These are phyloP conservation scores for Netelia melanura DNA, from an alignment of 2,888 invertebrate genomes.

Conservation along the genomic window DNA sequence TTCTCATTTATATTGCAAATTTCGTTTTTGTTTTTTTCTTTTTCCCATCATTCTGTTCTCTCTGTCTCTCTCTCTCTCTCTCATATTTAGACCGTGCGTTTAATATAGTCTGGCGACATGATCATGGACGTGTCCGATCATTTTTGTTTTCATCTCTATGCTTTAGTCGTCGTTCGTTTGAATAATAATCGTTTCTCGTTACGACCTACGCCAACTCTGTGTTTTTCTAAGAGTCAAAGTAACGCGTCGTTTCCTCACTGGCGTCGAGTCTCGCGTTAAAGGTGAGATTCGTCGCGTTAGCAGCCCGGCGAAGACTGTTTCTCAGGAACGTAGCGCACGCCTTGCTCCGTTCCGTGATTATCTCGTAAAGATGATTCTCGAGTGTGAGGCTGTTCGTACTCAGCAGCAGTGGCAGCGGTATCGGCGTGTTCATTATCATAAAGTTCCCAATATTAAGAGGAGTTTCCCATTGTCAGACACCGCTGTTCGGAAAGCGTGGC, in stretches of 20 bases:
- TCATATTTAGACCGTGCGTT: conserved; percentile 21
- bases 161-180: conserved; percentile 38
- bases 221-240: conserved; percentile 38
- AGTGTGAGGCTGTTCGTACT: conserved; percentile 78
- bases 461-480: conserved; percentile 93
- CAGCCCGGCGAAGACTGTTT: conserved; percentile 86
- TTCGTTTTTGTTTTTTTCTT: not conserved
- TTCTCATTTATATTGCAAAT: conserved; percentile 5
- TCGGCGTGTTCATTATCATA: conserved; percentile 82
- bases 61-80: not conserved
- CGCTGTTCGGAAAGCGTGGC: conserved; percentile 91
- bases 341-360: conserved; percentile 87
- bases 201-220: no score
- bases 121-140: not conserved
- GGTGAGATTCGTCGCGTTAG: conserved; percentile 69
- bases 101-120: not conserved
- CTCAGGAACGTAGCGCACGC: conserved; percentile 90
- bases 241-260: conserved; percentile 49
- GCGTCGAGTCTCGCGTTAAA: conserved; percentile 63
- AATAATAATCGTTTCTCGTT: not conserved
- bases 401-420: conserved; percentile 82
- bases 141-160: conserved; percentile 13
- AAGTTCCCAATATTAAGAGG: conserved; percentile 87
- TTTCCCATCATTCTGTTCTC: not conserved
- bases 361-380: conserved; percentile 80